A percentile compares a stretch with the other conserved stretches of the same genome.
phyloP scores from a whole-genome alignment of 1,140 invertebrate species.

The Drosophila ananassae region DNA sequence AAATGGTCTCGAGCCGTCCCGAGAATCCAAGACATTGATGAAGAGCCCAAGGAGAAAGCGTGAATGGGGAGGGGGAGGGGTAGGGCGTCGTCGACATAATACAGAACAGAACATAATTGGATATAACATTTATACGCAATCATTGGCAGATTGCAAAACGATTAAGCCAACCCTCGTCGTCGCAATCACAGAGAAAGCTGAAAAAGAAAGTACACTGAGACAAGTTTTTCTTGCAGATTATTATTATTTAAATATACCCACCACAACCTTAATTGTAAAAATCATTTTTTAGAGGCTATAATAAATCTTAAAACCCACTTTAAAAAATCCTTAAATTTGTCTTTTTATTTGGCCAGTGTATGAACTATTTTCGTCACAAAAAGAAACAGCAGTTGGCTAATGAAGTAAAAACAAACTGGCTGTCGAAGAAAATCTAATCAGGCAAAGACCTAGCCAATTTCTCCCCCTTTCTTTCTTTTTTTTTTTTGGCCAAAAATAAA shows the following conservation, averaged over 20 bases:
- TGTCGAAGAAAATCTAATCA: constrained; percentile 55
- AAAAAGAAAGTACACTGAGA: constrained; percentile 1
- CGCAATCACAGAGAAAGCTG: not conserved
- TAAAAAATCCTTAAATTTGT: not conserved
- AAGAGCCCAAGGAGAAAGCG: constrained; percentile 9
- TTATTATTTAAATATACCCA: too few species aligned
- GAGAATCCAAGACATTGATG: not conserved
- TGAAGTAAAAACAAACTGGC: not conserved
- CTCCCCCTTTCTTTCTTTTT: not conserved
- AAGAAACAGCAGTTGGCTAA: not conserved
- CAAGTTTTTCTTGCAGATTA: too few species aligned
- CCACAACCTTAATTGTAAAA: too few species aligned
- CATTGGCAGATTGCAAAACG: constrained; percentile 83
- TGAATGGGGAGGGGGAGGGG: constrained; percentile 3
- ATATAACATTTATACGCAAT: constrained; percentile 83
- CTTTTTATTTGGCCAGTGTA: not conserved
- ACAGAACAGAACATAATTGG: constrained; percentile 72
- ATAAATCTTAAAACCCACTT: too few species aligned
- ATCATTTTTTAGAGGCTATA: too few species aligned
- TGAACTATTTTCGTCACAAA: not conserved
- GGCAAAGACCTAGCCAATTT: constrained; percentile 23
- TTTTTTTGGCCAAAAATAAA: constrained; percentile 1
- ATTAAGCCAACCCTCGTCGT: constrained; percentile 76
- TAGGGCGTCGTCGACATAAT: not conserved
- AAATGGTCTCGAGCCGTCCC: not conserved